Evolutionary conservation across 1,140 invertebrate species (phyloP).

Genomic region (Caenorhabditis latens): DNA sequence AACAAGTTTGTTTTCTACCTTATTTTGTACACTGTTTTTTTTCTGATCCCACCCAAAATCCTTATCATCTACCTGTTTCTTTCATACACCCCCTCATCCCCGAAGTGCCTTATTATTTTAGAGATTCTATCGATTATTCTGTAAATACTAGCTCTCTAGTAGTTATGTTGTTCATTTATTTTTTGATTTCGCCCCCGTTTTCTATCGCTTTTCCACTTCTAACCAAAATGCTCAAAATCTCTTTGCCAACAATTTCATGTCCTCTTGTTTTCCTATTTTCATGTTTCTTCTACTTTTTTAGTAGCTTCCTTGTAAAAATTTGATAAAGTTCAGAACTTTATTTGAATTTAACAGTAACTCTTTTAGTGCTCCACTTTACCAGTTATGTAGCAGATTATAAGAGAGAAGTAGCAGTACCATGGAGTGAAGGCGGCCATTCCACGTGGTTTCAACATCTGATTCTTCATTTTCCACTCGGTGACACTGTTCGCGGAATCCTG

Average conservation of each 20-base stretch:
- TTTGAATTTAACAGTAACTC: too few relatives aligned
- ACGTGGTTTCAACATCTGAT: neutral
- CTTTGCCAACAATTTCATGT: neutral
- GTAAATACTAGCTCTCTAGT: constrained; percentile 23
- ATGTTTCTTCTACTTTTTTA: too few relatives aligned
- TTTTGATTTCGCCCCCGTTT: neutral
- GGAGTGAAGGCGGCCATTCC: too few relatives aligned
- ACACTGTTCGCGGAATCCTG: neutral
- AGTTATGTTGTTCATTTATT: constrained; percentile 13
- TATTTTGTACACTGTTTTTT: too few relatives aligned
- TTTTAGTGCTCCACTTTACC: too few relatives aligned
- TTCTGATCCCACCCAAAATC: neutral
- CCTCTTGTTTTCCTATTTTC: neutral
- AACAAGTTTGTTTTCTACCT: too few relatives aligned
- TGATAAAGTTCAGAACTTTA: too few relatives aligned
- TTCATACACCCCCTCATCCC: neutral
- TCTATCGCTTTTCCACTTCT: neutral
- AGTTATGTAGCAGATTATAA: too few relatives aligned
- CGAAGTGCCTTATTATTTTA: neutral
- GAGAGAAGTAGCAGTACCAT: too few relatives aligned
- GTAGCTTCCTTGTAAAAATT: too few relatives aligned
- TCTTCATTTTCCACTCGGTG: neutral
- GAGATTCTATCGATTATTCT: neutral
- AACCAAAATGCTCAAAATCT: neutral
- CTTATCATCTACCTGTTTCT: neutral